Percentiles rank a stretch among this genome's conserved stretches.
Conservation (phyloP, 2,113 vertebrate genomes). For the Argyrosomus japonicus region DNA sequence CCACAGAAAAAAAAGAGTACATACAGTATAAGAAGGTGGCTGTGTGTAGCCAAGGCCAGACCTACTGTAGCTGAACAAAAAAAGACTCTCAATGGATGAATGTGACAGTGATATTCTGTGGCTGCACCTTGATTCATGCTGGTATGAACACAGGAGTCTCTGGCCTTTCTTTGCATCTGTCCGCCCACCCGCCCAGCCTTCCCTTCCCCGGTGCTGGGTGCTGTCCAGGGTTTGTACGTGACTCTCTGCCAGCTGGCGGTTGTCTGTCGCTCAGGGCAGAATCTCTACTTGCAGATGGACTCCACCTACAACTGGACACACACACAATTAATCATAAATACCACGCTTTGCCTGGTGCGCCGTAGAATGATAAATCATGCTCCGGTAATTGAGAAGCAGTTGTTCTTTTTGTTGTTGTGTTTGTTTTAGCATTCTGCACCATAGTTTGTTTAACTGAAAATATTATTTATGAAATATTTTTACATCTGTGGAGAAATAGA, state of each 20-base stretch:
- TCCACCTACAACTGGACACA: constrained; percentile 48
- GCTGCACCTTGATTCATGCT: constrained; percentile 35
- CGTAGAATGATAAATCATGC: constrained; percentile 12
- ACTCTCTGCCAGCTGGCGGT: constrained; percentile 59
- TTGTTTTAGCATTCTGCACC: neutral
- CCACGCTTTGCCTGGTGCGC: constrained; percentile 8
- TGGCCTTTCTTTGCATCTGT: constrained; percentile 54
- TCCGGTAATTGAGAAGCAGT: neutral
- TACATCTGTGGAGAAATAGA: neutral
- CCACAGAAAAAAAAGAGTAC: neutral
- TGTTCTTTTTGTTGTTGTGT: constrained; percentile 5
- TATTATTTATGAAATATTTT: neutral
- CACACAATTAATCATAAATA: constrained; percentile 54
- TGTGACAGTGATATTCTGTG: constrained; percentile 49
- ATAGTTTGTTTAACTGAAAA: neutral
- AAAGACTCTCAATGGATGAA: neutral
- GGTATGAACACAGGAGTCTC: constrained; percentile 41
- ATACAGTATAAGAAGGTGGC: neutral
- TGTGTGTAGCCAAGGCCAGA: neutral
- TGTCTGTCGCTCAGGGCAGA: constrained; percentile 44
- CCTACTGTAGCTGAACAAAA: neutral
- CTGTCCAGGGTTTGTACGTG: constrained; percentile 37
- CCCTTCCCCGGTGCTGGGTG: constrained; percentile 24
- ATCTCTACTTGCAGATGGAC: constrained; percentile 55
- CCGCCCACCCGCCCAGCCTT: constrained; percentile 28